phyloP scores from a whole-genome alignment of 2,888 invertebrate genomes.

The Macaria liturata region DNA sequence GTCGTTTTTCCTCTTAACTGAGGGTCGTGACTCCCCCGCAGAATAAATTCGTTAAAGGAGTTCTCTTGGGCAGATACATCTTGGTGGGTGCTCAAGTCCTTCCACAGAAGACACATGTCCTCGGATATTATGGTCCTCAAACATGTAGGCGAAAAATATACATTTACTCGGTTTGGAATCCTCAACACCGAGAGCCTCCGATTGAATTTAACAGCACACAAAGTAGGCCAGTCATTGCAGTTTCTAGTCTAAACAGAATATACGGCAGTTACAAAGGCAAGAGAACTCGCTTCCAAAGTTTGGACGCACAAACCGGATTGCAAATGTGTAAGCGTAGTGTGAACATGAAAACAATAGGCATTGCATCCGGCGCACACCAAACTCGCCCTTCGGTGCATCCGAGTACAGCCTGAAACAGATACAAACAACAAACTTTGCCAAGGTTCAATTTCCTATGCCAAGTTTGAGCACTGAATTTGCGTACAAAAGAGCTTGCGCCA shows the following conservation, averaged over 20 bases:
- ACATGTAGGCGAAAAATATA: too few species aligned
- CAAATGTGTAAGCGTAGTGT: slow-evolving; percentile 5
- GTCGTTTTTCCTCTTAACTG: too few species aligned
- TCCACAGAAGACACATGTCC: too few species aligned
- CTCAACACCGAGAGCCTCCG: too few species aligned
- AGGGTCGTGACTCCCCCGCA: too few species aligned
- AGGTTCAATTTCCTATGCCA: slow-evolving; percentile 1
- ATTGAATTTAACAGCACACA: too few species aligned
- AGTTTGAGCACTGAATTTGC: slow-evolving; percentile 1
- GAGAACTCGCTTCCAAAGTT: slow-evolving; percentile 7
- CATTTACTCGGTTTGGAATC: too few species aligned
- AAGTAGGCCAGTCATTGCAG: neutral
- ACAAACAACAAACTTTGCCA: slow-evolving; percentile 1
- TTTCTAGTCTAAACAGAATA: neutral
- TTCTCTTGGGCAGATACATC: too few species aligned
- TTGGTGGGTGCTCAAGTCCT: too few species aligned
- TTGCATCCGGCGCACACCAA: neutral
- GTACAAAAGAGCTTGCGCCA: neutral
- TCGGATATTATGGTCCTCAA: too few species aligned
- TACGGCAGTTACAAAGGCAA: slow-evolving; percentile 3
- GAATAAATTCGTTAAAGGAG: too few species aligned
- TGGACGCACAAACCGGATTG: slow-evolving; percentile 1
- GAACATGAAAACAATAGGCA: slow-evolving; percentile 5
- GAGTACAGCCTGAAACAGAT: neutral
- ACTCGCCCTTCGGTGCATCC: slow-evolving; percentile 1